Evolutionary conservation across 2,797 vertebrate genomes (phyloP), one percentile per base, ranked within the genome.

Genomic region (Sebastes taczanowskii): DNA sequence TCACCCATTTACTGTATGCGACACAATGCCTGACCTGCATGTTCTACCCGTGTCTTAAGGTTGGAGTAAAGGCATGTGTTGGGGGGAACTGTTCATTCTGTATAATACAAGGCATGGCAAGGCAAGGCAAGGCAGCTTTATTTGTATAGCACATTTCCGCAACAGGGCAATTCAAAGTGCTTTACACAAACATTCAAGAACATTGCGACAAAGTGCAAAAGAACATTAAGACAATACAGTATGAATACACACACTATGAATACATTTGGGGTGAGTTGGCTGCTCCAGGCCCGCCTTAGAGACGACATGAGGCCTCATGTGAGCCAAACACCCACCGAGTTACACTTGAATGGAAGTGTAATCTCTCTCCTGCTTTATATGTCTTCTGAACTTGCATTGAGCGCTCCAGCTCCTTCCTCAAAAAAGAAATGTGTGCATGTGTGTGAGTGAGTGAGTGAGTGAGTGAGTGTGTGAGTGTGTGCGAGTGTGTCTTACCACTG

Each of bases 401-500:
- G 22, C 2, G 5, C 66, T 83, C 2, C 4, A 23, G 46, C 62
- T 76, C 55, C 16, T 42, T 78, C 71, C 68, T 67, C 49, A 66
- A 78, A 74, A 74, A 83, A 25, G 22, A 55, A 67, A 77, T 76
- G 65, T 10, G 70, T 79, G 72, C 74, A 77, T 59, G 85, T 56
- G 71, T 77, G 60, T 77, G 25, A 20, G 38, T 76, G 25, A 46
- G 29, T 30, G 29, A 29, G 9, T 56, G 71, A 75, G 60, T 75
- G 79, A 75, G 60, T 75, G 79, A 16, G 34, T 77, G 25, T 20
- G 9, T 53, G 71, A 76, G 59, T 34, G 80, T 81, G 79, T 65
- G 68, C 11, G 59, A 25, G 87, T 86, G 83, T 74, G 80, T 76
- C 96, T 97, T 95, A 99, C 98, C 99, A 65, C 98, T 99, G 20